phyloP scores from a whole-genome alignment of 2,888 invertebrate species.

The Lasioglossum calceatum region DNA sequence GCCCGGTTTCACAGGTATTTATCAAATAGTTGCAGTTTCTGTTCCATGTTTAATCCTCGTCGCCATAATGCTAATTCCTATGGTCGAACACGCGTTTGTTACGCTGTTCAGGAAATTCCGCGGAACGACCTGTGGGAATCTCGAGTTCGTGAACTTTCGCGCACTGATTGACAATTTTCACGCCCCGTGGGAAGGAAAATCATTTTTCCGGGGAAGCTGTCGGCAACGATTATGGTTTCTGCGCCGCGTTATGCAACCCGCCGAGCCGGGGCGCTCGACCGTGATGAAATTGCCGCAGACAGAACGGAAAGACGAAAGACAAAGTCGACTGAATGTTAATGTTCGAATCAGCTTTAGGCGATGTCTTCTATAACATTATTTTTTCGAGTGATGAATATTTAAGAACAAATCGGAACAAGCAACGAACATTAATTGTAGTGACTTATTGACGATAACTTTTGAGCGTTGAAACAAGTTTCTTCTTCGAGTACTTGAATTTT shows the following conservation, averaged over 20 bases:
- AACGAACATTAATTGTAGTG: neutral
- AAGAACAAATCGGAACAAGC: neutral
- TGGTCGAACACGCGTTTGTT: neutral
- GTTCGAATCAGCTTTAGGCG: slow-evolving; percentile 1
- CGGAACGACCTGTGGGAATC: neutral
- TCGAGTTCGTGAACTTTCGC: neutral
- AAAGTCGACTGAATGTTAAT: neutral
- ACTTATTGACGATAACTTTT: neutral
- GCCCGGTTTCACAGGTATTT: neutral
- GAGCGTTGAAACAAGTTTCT: neutral
- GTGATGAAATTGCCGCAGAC: neutral
- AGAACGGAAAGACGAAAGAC: neutral
- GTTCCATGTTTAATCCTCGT: neutral
- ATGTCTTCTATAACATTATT: neutral
- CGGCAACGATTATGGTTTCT: slow-evolving; percentile 69
- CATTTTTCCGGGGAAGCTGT: neutral
- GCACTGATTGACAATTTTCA: slow-evolving; percentile 2
- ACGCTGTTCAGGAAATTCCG: neutral
- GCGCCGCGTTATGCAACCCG: slow-evolving; percentile 65
- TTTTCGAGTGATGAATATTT: neutral
- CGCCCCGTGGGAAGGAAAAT: slow-evolving; percentile 28
- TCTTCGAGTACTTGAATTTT: neutral
- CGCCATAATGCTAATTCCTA: neutral
- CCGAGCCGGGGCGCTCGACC: neutral
- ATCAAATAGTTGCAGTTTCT: neutral